Percentiles rank a stretch among this genome's conserved stretches.
Evolutionary conservation across 2,888 invertebrate species (phyloP).

Genomic region (Cosmia trapezina): DNA sequence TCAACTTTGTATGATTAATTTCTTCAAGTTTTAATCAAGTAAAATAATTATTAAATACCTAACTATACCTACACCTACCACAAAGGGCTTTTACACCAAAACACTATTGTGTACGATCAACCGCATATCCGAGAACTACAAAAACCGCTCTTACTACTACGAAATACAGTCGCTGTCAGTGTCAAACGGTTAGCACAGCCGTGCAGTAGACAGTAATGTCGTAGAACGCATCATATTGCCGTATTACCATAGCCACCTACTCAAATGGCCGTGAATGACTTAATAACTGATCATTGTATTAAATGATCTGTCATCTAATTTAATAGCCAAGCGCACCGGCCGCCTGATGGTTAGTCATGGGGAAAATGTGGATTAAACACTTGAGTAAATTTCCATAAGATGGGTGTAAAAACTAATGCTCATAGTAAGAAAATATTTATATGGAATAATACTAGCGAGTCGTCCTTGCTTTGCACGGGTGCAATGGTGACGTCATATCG

Average conservation of each 20-base stretch:
- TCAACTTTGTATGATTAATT: no score
- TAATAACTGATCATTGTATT: constrained; percentile 29
- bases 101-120: no score
- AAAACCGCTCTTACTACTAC: no score
- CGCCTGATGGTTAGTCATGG: constrained; percentile 4
- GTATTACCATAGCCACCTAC: not conserved
- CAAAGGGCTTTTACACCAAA: no score
- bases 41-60: no score
- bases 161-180: not conserved
- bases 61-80: no score
- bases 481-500: no score
- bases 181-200: not conserved
- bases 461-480: no score
- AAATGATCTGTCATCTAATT: constrained; percentile 39
- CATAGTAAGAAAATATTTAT: not conserved
- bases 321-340: not conserved
- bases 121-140: no score
- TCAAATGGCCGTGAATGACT: constrained; percentile 15
- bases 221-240: not conserved
- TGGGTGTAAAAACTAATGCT: not conserved
- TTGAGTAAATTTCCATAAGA: constrained; percentile 22
- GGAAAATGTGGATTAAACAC: constrained; percentile 12
- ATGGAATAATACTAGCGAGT: not conserved
- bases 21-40: no score
- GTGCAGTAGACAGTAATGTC: no score